Evolutionary conservation across 2,888 invertebrate species (phyloP), one percentile per base, ranked within the genome.

Genomic region (Cheilosia vulpina): DNA sequence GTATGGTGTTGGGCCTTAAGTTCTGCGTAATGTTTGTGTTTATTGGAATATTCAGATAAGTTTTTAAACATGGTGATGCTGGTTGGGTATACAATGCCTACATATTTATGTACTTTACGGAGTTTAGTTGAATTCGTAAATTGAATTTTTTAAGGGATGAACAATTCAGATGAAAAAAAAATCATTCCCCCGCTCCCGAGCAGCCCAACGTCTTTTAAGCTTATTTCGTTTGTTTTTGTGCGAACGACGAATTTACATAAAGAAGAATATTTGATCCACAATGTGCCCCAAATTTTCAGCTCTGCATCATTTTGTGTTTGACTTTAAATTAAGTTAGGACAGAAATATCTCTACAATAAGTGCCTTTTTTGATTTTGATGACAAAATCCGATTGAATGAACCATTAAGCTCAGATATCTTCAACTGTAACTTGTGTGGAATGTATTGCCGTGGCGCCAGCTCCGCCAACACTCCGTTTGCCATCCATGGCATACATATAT

Each of bases 31-130:
- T 85, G 90, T 90, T 90, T 90, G 89, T 88, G 88, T 90, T 90
- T 90, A 90, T 90, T 90, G 90, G 90, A 90, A 90, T 90, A 90
- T 90, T 90, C 89, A 90, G 90, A 90, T 90, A 89, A 90, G 90
- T 89, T 90, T 89, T 89, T 88, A 88, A 58, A 21, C 62, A 60
- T 58, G 50, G 66, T 55, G 43, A 41, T 72, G 55, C 21, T 41
- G 53, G 53, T 34, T 38, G 34, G 68, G 43, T 68, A 60, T 60
- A 57, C 38, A 38, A 38, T 38, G 38, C 38, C 38, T 38, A 38
- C 34, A 53, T 72, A 58, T 60, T 60, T 79, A 72, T 65, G 58
- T 79, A 52, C 65, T 72, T 58, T 65, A 17, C 43, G 38, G 52
- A 65, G 58, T 65, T 43, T 45, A 45, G 24, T 72, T 65, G 52